A percentile compares a stretch with the other conserved stretches of the same genome.
These are phyloP conservation scores for Saccopteryx bilineata DNA, from an alignment of 2,113 vertebrate species.

Conservation along the genomic window DNA sequence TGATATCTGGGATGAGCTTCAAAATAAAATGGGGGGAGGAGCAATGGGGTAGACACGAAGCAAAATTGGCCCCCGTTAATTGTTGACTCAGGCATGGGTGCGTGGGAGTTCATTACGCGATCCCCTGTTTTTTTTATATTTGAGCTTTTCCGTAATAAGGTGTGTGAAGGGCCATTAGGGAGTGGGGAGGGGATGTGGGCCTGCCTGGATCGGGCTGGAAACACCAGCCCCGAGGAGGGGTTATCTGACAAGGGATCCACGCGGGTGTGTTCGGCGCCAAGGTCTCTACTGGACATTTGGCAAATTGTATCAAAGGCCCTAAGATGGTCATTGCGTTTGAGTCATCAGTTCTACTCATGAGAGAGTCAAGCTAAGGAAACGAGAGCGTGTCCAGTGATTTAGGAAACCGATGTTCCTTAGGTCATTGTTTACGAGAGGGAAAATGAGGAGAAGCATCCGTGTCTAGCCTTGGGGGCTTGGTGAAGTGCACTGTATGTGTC, in stretches of 20 bases:
- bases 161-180: background rate
- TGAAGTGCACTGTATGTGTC: accelerated
- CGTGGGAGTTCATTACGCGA: accelerated
- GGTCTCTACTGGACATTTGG: background rate
- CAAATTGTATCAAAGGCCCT: background rate
- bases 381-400: background rate
- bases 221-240: background rate
- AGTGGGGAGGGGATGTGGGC: background rate
- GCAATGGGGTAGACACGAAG: background rate
- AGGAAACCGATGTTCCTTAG: background rate
- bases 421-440: background rate
- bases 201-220: background rate
- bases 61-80: accelerated
- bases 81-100: background rate
- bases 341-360: background rate
- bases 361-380: constrained; percentile 10
- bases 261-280: background rate
- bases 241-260: background rate
- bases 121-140: background rate
- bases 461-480: background rate
- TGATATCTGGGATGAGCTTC: background rate
- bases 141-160: background rate
- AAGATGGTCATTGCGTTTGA: background rate
- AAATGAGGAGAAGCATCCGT: background rate
- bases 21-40: background rate